Base-by-base conservation (phyloP, 2,888 invertebrate genomes). In the Falcaria lacertinaria region DNA sequence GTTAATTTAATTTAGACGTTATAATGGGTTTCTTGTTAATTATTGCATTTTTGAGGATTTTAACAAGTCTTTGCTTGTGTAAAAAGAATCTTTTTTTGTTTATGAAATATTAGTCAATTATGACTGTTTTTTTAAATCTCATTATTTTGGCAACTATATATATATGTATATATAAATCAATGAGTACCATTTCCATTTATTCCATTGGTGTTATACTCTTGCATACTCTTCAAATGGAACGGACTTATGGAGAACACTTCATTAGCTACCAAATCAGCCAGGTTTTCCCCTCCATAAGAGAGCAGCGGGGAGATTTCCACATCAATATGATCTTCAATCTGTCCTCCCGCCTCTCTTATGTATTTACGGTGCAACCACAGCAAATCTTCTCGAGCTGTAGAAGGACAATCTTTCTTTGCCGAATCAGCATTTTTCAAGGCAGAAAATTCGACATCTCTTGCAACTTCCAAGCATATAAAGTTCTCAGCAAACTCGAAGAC, bases 381-480 rank as follows among this genome's bases (percentile, higher is more conserved):
- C 7, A 98, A 81, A 66, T 97, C 96, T 25, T 92, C 91, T 40
- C 94, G 90, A 1, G 97, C 95, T 0, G 98, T 98, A 0, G 93
- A 93, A 0, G 99, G 96, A 45, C 97, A 98, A 81, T 99, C 98
- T 69, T 96, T 95, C 33, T 94, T 95, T 0, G 92, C 95, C 0
- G 92, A 90, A 73, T 98, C 96, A 0, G 96, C 92, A 80, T 99
- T 99, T 74, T 99, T 99, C 54, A 99, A 82, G 0, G 99, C 98
- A 60, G 98, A 97, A 75, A 99, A 99, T 76, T 99, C 99, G 47
- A 96, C 95, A 57, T 96, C 94, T 36, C 99, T 92, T 0, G 94
- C 92, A 0, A 96, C 96, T 84, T 99, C 98, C 93, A 98, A 96
- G 4, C 97, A 96, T 8, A 95, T 97, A 69, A 99, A 96, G 61